Evolutionary conservation across 2,113 vertebrate genomes (phyloP).

Genomic region (Natator depressus): DNA sequence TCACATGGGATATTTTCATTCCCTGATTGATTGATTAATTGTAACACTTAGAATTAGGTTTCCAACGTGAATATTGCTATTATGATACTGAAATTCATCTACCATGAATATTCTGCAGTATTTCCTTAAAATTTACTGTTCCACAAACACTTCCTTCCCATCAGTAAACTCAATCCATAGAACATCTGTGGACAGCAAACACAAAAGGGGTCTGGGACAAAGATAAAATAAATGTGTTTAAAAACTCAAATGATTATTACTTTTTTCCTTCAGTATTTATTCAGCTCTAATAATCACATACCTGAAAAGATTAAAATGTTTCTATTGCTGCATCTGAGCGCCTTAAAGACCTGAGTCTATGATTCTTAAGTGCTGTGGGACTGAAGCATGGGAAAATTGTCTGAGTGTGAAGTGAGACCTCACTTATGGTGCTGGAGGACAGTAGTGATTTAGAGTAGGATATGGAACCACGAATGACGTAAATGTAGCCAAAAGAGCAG

Average conservation of each 20-base stretch:
- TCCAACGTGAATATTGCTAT: neutral
- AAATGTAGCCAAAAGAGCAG: neutral
- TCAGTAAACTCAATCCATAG: neutral
- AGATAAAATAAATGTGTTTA: neutral
- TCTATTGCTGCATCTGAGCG: neutral
- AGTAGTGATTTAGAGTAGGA: neutral
- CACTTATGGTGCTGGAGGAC: neutral
- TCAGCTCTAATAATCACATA: neutral
- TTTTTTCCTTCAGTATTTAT: neutral
- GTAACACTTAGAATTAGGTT: neutral
- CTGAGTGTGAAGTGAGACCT: neutral
- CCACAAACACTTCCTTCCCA: neutral
- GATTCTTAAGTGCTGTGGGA: neutral
- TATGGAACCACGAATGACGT: rapidly evolving
- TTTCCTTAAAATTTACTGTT: neutral
- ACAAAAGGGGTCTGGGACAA: neutral
- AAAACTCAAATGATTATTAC: neutral
- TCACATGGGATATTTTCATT: rapidly evolving
- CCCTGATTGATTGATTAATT: neutral
- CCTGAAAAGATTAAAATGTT: neutral
- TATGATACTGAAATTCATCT: neutral
- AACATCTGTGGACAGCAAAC: neutral
- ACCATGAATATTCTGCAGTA: neutral
- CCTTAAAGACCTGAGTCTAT: neutral
- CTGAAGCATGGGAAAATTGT: neutral